Evolutionary conservation across 2,888 invertebrate species (phyloP).

Genomic region (Leucozona laternaria): DNA sequence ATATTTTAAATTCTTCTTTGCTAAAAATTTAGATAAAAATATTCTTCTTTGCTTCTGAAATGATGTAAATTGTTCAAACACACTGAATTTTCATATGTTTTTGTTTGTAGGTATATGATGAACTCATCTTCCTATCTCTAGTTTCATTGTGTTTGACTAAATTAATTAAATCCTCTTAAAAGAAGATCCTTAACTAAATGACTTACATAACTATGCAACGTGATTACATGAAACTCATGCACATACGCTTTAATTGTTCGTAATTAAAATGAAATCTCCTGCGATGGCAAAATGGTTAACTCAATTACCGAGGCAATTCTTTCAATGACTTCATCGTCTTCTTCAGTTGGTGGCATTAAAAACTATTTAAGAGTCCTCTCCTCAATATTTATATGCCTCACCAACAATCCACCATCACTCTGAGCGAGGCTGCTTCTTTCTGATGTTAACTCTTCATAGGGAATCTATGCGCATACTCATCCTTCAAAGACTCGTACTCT

Average conservation of each 20-base stretch:
- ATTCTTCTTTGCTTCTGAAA: too few species aligned
- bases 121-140: not conserved
- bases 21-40: too few species aligned
- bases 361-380: conserved; percentile 70
- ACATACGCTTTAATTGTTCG: conserved; percentile 65
- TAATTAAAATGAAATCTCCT: conserved; percentile 72
- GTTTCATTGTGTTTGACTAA: not conserved
- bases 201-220: conserved; percentile 40
- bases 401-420: not conserved
- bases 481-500: not conserved
- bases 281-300: conserved; percentile 54
- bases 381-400: not conserved
- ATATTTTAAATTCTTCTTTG: too few species aligned
- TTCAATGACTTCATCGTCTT: conserved; percentile 73
- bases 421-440: not conserved
- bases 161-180: conserved; percentile 35
- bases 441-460: conserved; percentile 31
- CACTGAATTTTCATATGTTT: too few species aligned
- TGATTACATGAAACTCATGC: conserved; percentile 62
- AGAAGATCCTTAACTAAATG: conserved; percentile 21
- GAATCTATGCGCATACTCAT: conserved; percentile 45
- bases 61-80: too few species aligned
- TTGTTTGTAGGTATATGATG: too few species aligned
- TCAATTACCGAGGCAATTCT: conserved; percentile 65
- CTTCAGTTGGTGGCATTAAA: conserved; percentile 71